Conservation (phyloP, 2,888 invertebrate genomes). For the Pasiphila rectangulata region DNA sequence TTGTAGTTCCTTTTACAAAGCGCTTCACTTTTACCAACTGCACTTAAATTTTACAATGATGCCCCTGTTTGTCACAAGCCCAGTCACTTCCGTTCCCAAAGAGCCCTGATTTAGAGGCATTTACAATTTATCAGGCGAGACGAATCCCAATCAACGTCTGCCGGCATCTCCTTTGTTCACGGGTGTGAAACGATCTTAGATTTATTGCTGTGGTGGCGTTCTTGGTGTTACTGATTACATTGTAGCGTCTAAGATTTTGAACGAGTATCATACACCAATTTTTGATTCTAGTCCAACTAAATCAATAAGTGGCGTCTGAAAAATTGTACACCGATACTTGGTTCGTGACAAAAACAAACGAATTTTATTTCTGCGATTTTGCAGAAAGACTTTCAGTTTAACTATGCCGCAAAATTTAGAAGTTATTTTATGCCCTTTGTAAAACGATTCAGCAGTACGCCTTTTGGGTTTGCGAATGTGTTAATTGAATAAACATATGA, state of each 20-base stretch:
- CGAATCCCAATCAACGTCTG: slow-evolving; percentile 56
- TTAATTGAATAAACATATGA: not conserved
- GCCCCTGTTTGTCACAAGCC: slow-evolving; percentile 36
- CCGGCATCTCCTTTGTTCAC: slow-evolving; percentile 42
- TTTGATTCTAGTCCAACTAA: no score
- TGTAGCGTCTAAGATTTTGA: not conserved
- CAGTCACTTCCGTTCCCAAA: slow-evolving; percentile 50
- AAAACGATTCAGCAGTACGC: not conserved
- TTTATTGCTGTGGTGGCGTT: slow-evolving; percentile 24
- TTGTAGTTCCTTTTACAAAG: no score
- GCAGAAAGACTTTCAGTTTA: not conserved
- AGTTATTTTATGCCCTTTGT: not conserved
- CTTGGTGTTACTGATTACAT: slow-evolving; percentile 23
- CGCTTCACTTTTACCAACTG: not conserved
- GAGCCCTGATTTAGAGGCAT: slow-evolving; percentile 55
- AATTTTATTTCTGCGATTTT: not conserved
- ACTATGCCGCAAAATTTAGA: no score
- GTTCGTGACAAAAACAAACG: no score
- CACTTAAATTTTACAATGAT: slow-evolving; percentile 4
- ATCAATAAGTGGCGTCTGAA: no score
- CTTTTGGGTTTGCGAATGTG: not conserved
- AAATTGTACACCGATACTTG: no score
- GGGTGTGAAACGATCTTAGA: slow-evolving; percentile 33
- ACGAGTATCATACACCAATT: no score
- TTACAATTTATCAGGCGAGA: slow-evolving; percentile 55